These are phyloP conservation scores for Neolamprologus longior DNA, from an alignment of 2,113 vertebrate species.

Conservation along the genomic window DNA sequence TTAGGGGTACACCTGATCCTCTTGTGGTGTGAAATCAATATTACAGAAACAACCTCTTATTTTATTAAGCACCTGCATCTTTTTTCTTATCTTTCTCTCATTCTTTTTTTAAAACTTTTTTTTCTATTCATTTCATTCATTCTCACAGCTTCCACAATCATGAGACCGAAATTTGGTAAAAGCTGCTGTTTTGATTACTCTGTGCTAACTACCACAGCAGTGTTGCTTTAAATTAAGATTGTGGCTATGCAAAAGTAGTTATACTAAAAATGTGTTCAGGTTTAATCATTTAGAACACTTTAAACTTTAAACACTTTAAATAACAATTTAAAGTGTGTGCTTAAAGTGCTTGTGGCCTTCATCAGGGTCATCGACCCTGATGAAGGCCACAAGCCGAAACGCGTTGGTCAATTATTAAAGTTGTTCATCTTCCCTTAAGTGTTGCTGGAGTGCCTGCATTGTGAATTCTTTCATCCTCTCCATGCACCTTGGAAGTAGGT, in stretches of 20 bases:
- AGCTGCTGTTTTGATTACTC: neutral
- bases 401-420: neutral
- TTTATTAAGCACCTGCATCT: neutral
- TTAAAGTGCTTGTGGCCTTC: neutral
- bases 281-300: neutral
- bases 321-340: neutral
- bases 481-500: neutral
- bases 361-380: neutral
- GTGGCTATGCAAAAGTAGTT: neutral
- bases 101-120: neutral
- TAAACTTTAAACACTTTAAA: neutral
- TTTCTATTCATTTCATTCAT: neutral
- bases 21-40: neutral
- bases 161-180: neutral
- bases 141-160: neutral
- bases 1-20: neutral
- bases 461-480: neutral
- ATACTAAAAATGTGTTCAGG: neutral
- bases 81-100: neutral
- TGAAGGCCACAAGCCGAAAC: neutral
- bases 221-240: neutral
- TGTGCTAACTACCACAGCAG: neutral
- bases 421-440: neutral
- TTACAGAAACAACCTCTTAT: neutral
- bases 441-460: neutral